Evolutionary conservation across 1,140 invertebrate species (phyloP), one percentile per base, ranked within the genome.

Genomic region (Holcopasites calliopsidis): DNA sequence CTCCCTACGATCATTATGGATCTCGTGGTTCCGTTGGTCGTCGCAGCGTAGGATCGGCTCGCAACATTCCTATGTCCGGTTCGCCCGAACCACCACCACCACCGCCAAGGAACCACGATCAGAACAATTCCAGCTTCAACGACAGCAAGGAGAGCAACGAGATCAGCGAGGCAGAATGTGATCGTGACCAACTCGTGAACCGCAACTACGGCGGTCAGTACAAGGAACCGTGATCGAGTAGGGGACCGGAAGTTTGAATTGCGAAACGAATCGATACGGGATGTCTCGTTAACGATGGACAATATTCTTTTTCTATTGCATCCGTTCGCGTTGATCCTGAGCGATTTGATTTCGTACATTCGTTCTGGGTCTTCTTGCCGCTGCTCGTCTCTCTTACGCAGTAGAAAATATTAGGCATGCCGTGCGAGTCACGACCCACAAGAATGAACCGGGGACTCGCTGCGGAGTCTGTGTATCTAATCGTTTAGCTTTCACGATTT

Each of bases 71-170:
- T 42, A 92, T 93, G 64, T 94, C 93, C 58, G 92, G 93, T 55
- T 95, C 95, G 40, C 96, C 96, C 66, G 96, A 97, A 92, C 96
- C 96, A 42, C 96, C 96, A 79, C 95, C 95, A 93, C 96, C 96
- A 86, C 96, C 94, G 54, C 95, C 94, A 64, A 93, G 94, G 82
- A 96, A 94, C 88, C 95, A 95, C 85, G 95, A 95, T 84, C 94
- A 93, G 82, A 94, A 93, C 86, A 94, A 94, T 82, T 95, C 94
- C 49, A 96, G 95, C 76, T 97, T 96, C 91, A 97, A 97, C 90
- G 96, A 97, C 88, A 97, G 96, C 87, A 97, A 97, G 92, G 96
- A 97, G 87, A 97, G 96, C 90, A 97, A 97, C 91, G 96, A 98
- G 91, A 97, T 97, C 89, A 97, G 96, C 87, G 97, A 98, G 92